Conservation (phyloP, 1,140 invertebrate species). For the Drosophila mojavensis region DNA sequence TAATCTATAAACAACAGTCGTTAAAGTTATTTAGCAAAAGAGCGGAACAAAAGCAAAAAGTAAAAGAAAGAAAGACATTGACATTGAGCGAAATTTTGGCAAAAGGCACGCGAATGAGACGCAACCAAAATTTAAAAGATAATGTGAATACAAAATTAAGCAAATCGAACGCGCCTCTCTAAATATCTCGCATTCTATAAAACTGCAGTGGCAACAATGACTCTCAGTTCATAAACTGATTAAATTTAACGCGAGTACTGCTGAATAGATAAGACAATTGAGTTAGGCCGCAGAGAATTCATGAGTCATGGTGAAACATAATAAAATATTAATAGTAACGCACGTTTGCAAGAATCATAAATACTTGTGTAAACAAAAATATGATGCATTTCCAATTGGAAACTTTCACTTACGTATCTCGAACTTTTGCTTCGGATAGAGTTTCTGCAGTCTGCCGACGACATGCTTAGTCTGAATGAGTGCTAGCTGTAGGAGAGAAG, state of each 20-base stretch:
- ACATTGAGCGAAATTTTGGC: constrained; percentile 69
- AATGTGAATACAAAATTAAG: constrained; percentile 8
- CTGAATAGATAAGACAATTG: constrained; percentile 25
- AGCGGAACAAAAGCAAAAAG: background rate
- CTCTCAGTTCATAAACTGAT: background rate
- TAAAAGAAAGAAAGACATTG: constrained; percentile 56
- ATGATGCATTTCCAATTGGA: constrained; percentile 6
- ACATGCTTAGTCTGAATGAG: constrained; percentile 92
- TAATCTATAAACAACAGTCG: constrained; percentile 32
- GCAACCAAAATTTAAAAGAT: constrained; percentile 18
- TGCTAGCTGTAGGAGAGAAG: constrained; percentile 87
- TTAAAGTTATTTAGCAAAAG: constrained; percentile 4
- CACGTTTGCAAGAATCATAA: constrained; percentile 17
- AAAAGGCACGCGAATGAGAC: constrained; percentile 58
- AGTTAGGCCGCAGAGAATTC: background rate
- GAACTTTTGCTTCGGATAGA: constrained; percentile 89
- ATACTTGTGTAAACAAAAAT: constrained; percentile 9
- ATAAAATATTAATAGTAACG: constrained; percentile 1
- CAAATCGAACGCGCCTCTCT: constrained; percentile 1
- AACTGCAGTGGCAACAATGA: constrained; percentile 1
- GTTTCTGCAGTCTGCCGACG: constrained; percentile 88
- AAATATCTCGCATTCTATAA: background rate
- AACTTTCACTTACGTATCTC: constrained; percentile 88
- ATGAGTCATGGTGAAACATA: constrained; percentile 40
- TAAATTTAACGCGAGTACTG: constrained; percentile 11